These are phyloP conservation scores for Hucho hucho DNA, from an alignment of 2,113 vertebrate species.

Conservation along the genomic window DNA sequence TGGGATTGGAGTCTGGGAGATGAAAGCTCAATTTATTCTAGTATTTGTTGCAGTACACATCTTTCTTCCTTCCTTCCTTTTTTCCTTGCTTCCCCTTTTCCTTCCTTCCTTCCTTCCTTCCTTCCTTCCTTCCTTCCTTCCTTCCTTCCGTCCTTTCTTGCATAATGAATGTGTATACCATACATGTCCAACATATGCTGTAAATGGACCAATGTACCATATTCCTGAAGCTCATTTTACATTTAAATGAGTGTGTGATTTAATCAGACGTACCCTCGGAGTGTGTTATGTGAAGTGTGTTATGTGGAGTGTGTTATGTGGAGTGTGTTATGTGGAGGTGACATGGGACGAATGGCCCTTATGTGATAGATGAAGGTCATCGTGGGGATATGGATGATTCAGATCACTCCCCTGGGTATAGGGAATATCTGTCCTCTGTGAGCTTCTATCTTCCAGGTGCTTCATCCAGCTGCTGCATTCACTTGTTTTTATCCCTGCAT, in stretches of 20 bases:
- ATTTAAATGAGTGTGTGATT: constrained; percentile 63
- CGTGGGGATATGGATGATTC: constrained; percentile 18
- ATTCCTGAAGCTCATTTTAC: constrained; percentile 50
- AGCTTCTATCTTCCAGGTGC: constrained; percentile 33
- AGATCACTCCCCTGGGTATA: constrained; percentile 30
- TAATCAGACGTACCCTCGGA: constrained; percentile 48
- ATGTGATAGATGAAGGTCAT: constrained; percentile 47
- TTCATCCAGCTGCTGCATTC: constrained; percentile 39
- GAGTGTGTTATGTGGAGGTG: constrained; percentile 24
- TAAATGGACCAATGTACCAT: constrained; percentile 29
- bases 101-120: constrained; percentile 7
- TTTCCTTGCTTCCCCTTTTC: constrained; percentile 13
- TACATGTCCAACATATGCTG: constrained; percentile 28
- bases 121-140: not conserved
- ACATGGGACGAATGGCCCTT: constrained; percentile 35
- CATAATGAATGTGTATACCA: constrained; percentile 20
- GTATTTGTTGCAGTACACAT: constrained; percentile 11
- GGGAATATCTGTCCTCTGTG: constrained; percentile 29
- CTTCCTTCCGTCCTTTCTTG: not conserved
- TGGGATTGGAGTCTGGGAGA: constrained; percentile 46
- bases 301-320: too few species aligned
- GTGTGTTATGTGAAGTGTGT: not conserved
- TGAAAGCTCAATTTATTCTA: constrained; percentile 41
- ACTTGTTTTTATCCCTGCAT: not conserved
- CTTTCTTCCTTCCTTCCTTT: not conserved